These are phyloP conservation scores for Pteruthius melanotis DNA, from an alignment of 2,113 vertebrate genomes.

Conservation along the genomic window DNA sequence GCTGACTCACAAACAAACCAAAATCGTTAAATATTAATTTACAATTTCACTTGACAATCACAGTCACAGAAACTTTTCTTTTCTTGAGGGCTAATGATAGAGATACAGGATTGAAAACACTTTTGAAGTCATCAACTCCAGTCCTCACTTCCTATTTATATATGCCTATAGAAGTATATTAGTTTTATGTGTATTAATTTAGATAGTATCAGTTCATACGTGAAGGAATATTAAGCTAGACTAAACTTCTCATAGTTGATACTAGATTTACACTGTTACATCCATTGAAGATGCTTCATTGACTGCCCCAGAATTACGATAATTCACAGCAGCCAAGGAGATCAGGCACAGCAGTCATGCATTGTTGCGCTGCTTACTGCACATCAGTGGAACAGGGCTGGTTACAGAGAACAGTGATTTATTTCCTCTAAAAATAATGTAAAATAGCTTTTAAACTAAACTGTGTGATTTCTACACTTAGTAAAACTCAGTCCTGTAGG, in stretches of 20 bases:
- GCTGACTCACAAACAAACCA: not conserved
- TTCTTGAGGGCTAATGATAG: not conserved
- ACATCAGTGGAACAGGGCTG: not conserved
- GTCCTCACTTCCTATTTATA: not conserved
- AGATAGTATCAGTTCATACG: not conserved
- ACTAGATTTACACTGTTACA: not conserved
- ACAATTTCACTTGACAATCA: not conserved
- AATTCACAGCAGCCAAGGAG: not conserved
- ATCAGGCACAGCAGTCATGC: not conserved
- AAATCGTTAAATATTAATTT: not conserved
- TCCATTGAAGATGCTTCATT: not conserved
- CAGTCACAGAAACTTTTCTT: not conserved
- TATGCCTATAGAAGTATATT: not conserved
- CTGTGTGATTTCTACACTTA: not conserved
- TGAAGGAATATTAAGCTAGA: not conserved
- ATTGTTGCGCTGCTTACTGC: not conserved
- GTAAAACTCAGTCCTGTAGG: not conserved
- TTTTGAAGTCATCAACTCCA: not conserved
- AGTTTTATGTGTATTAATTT: not conserved
- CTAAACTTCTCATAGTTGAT: not conserved
- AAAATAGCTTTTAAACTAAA: not conserved
- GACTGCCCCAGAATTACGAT: not conserved
- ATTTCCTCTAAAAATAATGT: not conserved
- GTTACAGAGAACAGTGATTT: not conserved
- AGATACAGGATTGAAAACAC: not conserved